Base-by-base conservation (phyloP, 2,113 vertebrate genomes). In the Fregetta grallaria region DNA sequence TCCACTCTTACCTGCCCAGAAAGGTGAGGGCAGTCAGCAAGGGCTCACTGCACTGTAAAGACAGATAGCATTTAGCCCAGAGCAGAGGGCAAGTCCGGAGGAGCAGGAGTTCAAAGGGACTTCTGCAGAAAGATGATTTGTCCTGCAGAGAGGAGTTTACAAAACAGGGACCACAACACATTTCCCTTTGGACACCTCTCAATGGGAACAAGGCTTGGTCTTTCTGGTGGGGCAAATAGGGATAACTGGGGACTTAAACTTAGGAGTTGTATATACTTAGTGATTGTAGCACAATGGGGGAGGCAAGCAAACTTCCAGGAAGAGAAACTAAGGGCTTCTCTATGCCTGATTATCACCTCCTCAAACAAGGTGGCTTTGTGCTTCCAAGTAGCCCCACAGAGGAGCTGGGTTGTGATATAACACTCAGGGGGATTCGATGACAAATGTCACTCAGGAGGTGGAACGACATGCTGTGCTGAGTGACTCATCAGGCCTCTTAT, bases 341-440 rank as follows among this genome's bases (percentile, higher is more conserved):
- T 29, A 9, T 4, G 15, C 40, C 52, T 65, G 40, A 45, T 74
- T 52, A 79, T 40, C 66, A 44, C 53, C 29, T 82, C 32, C 42
- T 44, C 53, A 72, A 62, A 61, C 62, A 72, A 72, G 47, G 47
- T 10, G 49, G 32, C 30, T 90, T 93, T 78, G 82, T 90, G 75
- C 88, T 93, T 86, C 63, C 79, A 85, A 59, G 87, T 29, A 89
- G 91, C 86, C 71, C 77, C 66, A 74, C 95, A 87, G 93, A 94
- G 86, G 71, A 66, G 36, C 58, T 73, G 67, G 44, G 66, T 3
- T 77, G 81, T 75, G 72, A 58, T 9, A 2, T 1, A 75, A 30
- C 75, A 47, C 45, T 38, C 18, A 4, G 47, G 88, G 61, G 56
- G 53, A 63, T 26, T 70, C 0, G 6, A 61, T 83, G 90, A 63